Percentiles rank a stretch among this genome's conserved stretches.
Conservation (phyloP, 2,113 vertebrate genomes). For the Xenus cinereus region DNA sequence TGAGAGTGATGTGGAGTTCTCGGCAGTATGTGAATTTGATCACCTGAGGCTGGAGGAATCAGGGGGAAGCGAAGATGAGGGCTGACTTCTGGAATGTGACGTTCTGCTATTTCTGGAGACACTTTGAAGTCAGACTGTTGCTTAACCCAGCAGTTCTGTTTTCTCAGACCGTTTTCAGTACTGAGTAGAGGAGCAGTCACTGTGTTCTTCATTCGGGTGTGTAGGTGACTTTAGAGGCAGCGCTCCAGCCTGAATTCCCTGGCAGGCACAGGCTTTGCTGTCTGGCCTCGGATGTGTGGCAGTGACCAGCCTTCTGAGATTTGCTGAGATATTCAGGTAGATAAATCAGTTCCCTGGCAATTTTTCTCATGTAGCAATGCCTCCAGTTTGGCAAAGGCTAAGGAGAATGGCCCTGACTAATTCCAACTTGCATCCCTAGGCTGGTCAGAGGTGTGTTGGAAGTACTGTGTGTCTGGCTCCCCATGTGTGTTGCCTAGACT, state of each 20-base stretch:
- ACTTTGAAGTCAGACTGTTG: background rate
- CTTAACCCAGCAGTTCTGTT: background rate
- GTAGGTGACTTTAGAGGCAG: background rate
- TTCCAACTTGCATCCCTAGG: background rate
- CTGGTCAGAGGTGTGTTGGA: background rate
- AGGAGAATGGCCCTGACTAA: background rate
- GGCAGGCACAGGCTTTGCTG: background rate
- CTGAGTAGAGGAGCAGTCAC: background rate
- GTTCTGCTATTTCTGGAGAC: background rate
- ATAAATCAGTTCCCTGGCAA: background rate
- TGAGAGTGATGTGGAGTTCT: background rate
- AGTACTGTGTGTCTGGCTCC: background rate
- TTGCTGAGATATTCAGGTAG: background rate
- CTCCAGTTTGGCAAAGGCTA: background rate
- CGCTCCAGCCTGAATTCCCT: background rate
- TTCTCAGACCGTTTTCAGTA: background rate
- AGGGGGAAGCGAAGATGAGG: background rate
- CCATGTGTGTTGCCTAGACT: rapidly evolving
- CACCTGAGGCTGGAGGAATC: background rate
- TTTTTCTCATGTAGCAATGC: background rate
- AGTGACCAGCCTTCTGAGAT: background rate
- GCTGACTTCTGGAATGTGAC: background rate
- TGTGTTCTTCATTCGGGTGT: background rate
- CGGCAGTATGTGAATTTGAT: background rate
- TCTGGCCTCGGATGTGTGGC: background rate